These are phyloP conservation scores for Ypsolopha sequella DNA, from an alignment of 2,888 invertebrate species.

Conservation along the genomic window DNA sequence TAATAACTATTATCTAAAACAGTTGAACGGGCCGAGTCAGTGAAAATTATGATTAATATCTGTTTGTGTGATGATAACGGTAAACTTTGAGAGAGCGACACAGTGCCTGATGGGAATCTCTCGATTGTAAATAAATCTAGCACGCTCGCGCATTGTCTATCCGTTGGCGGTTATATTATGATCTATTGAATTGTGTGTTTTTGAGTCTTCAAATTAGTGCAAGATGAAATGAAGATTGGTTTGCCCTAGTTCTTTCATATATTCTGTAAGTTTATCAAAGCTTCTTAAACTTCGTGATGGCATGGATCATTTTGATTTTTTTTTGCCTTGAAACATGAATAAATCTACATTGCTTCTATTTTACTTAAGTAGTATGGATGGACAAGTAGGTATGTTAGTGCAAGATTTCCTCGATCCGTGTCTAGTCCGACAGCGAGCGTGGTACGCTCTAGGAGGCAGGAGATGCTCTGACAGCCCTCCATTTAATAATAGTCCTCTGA, in stretches of 20 bases:
- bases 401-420: not conserved
- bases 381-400: no score
- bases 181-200: slow-evolving; percentile 34
- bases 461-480: slow-evolving; percentile 48
- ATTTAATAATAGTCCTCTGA: slow-evolving; percentile 58
- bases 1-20: slow-evolving; percentile 66
- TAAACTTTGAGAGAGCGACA: slow-evolving; percentile 20
- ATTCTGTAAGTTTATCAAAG: no score
- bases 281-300: no score
- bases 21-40: slow-evolving; percentile 54
- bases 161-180: slow-evolving; percentile 15
- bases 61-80: slow-evolving; percentile 68
- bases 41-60: slow-evolving; percentile 71
- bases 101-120: slow-evolving; percentile 28
- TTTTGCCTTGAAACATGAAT: no score
- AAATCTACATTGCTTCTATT: no score
- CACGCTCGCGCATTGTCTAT: slow-evolving; percentile 20
- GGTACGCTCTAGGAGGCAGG: slow-evolving; percentile 22
- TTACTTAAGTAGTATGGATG: no score
- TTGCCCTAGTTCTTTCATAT: no score
- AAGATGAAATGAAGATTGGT: not conserved
- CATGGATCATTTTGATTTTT: no score
- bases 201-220: slow-evolving; percentile 16
- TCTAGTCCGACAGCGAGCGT: not conserved
- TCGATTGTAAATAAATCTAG: slow-evolving; percentile 20